Percentiles rank a stretch among this genome's conserved stretches.
phyloP scores from a whole-genome alignment of 1,140 invertebrate genomes.

The Marisa cornuarietis region DNA sequence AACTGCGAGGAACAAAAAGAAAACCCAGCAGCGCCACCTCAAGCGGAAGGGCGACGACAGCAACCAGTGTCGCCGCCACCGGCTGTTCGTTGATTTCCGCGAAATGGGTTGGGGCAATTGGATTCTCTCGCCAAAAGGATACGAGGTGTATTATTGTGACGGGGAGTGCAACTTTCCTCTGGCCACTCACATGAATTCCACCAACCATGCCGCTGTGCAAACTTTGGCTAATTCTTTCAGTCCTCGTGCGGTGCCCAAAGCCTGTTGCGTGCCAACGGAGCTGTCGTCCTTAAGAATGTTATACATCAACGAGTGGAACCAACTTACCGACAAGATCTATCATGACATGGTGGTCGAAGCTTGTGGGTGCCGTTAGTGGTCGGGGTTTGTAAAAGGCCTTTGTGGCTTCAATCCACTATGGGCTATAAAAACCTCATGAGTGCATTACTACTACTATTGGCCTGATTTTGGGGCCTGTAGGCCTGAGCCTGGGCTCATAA shows the following conservation, averaged over 20 bases:
- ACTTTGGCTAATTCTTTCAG: constrained; percentile 93
- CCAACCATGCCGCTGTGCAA: constrained; percentile 98
- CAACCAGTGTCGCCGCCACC: constrained; percentile 83
- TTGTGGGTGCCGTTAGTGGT: constrained; percentile 74
- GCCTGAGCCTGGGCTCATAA: too few relatives aligned
- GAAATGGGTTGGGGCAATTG: constrained; percentile 98
- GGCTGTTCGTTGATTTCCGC: constrained; percentile 93
- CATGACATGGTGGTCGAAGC: constrained; percentile 75
- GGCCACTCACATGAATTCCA: constrained; percentile 91
- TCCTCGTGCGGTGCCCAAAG: constrained; percentile 74
- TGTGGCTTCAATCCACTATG: too few relatives aligned
- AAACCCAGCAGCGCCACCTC: constrained; percentile 18
- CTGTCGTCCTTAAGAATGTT: constrained; percentile 72
- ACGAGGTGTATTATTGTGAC: constrained; percentile 93
- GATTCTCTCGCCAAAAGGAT: constrained; percentile 97
- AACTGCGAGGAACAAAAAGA: constrained; percentile 30
- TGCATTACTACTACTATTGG: too few relatives aligned
- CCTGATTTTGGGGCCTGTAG: too few relatives aligned
- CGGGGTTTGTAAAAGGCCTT: too few relatives aligned
- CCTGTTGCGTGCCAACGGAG: constrained; percentile 76
- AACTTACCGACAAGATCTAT: constrained; percentile 76
- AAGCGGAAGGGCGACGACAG: constrained; percentile 60
- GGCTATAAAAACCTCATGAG: too few relatives aligned
- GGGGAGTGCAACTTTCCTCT: constrained; percentile 94
- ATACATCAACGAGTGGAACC: constrained; percentile 73